phyloP scores from a whole-genome alignment of 2,888 invertebrate genomes.

The Metacarcinus magister region DNA sequence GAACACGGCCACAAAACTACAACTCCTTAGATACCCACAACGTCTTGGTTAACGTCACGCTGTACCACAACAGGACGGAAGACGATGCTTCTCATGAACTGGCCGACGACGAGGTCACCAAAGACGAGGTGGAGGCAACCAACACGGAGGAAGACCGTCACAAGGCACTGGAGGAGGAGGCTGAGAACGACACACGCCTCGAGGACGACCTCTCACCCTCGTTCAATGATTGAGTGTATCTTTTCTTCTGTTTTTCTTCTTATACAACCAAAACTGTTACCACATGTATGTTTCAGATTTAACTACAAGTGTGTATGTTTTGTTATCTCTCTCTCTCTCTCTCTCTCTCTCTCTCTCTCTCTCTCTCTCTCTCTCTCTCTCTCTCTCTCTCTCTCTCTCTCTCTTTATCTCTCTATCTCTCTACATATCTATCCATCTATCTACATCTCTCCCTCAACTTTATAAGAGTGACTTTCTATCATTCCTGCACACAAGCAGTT shows the following conservation, averaged over 20 bases:
- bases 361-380: too few relatives aligned
- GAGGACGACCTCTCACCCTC: not conserved
- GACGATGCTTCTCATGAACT: not conserved
- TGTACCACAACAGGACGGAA: not conserved
- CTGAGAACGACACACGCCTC: not conserved
- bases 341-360: too few relatives aligned
- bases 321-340: too few relatives aligned
- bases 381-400: not conserved
- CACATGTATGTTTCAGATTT: too few relatives aligned
- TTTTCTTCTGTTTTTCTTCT: not conserved
- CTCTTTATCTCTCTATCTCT: not conserved
- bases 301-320: too few relatives aligned
- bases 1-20: not conserved
- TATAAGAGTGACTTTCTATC: too few relatives aligned
- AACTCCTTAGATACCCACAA: not conserved
- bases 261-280: not conserved
- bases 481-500: not conserved
- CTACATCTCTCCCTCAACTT: too few relatives aligned
- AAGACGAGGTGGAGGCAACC: not conserved
- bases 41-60: not conserved
- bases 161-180: not conserved
- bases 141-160: not conserved
- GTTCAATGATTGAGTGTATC: not conserved
- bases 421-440: too few relatives aligned
- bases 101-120: not conserved